Percentiles rank a stretch among this genome's conserved stretches.
Evolutionary conservation across 2,113 vertebrate species (phyloP).

Genomic region (Crotophaga sulcirostris): DNA sequence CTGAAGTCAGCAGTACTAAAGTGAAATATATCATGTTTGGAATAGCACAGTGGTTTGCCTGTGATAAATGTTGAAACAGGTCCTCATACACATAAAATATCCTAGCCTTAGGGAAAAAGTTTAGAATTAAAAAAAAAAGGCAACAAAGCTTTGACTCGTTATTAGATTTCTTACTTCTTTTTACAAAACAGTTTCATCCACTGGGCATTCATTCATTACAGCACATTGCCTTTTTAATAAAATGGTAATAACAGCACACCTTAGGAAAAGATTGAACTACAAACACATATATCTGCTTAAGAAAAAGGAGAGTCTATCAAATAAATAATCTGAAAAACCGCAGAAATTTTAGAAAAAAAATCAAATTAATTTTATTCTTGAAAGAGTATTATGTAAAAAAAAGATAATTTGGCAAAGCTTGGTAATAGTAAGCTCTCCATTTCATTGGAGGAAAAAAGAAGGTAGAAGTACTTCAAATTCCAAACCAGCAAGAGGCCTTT

Average conservation of each 20-base stretch:
- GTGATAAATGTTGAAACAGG: conserved; percentile 75
- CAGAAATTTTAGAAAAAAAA: not conserved
- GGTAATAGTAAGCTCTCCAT: not conserved
- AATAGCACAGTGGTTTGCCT: conserved; percentile 80
- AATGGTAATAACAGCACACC: not conserved
- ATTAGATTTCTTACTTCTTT: not conserved
- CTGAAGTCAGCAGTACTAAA: conserved; percentile 87
- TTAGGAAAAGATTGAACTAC: not conserved
- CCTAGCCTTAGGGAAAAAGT: not conserved
- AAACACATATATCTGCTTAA: not conserved
- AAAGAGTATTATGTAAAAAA: not conserved
- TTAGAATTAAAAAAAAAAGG: not conserved
- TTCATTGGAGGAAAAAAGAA: not conserved
- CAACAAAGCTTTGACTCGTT: not conserved
- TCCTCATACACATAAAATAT: not conserved
- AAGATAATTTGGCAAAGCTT: not conserved
- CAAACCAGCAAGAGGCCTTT: not conserved
- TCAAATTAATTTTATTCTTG: not conserved
- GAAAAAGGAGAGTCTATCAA: not conserved
- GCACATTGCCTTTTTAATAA: not conserved
- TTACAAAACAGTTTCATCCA: not conserved
- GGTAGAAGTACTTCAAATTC: not conserved
- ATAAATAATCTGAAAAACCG: not conserved
- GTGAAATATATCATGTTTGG: conserved; percentile 89
- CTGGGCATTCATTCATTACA: not conserved